Base-by-base conservation (phyloP, 2,888 invertebrate genomes). In the Patella pellucida region DNA sequence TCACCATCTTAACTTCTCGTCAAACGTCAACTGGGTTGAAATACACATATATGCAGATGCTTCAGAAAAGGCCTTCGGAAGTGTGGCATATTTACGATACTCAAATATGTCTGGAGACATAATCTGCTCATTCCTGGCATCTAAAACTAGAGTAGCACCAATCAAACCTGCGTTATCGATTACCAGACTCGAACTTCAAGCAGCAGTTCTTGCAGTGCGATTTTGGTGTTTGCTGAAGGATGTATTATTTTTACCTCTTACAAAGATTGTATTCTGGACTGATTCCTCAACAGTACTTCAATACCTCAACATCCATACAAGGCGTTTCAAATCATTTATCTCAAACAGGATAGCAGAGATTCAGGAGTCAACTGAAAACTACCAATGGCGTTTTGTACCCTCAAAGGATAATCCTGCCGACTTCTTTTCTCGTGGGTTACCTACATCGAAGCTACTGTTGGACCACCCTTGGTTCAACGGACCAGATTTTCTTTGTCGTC, bases 151-250 rank as follows among this genome's bases (percentile, higher is more conserved):
- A 12, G 70, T 70, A 50, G 12, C 70, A 5, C 70, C 51, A 31
- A 41, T 70, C 15, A 70, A 70, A n/a, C 70, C 70, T 15, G 19
- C 14, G 14, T 51, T 70, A 16, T 51, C 70, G 5, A 50, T 70
- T 70, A 51, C 70, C 1, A 70, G 70, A n/a, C n/a, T 70, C 19
- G 70, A 70, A 50, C 70, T 70, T 19, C 70, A 70, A 50, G 70
- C 31, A 51, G 70, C 70, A 41, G 50, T 70, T 41, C 50, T 70
- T 14, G 70, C 70, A 15, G 70, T 51, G 41, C 27, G 70, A 41
- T 23, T 70, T n/a, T 70, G 70, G 70, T 41, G 19, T n/a, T 19
- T 50, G 16, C 41, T 70, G 19, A 70, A 41, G 12, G 52, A 70
- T n/a, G 15, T 41, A 16, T 50, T 70, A 9, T 50, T 19, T 12